A percentile compares a stretch with the other conserved stretches of the same genome.
Evolutionary conservation across 1,140 invertebrate species (phyloP).

Genomic region (Samia ricini): DNA sequence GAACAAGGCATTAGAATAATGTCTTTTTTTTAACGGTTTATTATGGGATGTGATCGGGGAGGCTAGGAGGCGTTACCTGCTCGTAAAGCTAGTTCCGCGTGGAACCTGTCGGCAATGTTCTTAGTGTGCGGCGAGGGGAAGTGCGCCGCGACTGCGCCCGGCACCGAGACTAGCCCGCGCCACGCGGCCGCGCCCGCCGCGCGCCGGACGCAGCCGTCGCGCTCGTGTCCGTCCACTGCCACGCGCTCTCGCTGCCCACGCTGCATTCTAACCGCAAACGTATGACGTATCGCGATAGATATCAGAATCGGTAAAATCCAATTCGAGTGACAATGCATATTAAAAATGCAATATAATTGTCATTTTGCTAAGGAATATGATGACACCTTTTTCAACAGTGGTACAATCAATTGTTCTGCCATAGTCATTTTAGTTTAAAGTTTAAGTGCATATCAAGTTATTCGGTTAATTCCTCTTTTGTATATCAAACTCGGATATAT

Average conservation of each 20-base stretch:
- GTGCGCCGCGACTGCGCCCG: slow-evolving; percentile 36
- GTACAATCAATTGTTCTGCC: no score
- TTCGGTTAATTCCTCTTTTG: no score
- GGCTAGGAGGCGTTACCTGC: slow-evolving; percentile 33
- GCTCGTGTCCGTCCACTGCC: slow-evolving; percentile 37
- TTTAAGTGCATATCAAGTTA: no score
- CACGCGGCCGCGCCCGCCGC: slow-evolving; percentile 40
- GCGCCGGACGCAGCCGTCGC: slow-evolving; percentile 29
- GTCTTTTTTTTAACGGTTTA: no score
- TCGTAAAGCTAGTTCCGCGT: slow-evolving; percentile 31
- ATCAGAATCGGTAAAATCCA: no score
- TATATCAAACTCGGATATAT: no score
- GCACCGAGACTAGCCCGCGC: slow-evolving; percentile 40
- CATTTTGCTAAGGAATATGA: no score
- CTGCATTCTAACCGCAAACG: slow-evolving; percentile 35
- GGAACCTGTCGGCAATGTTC: slow-evolving; percentile 15
- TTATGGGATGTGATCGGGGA: not conserved
- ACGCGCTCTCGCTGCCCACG: slow-evolving; percentile 41
- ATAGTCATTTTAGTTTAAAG: no score
- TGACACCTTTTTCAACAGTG: no score
- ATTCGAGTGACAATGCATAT: no score
- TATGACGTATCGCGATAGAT: not conserved
- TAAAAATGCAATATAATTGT: no score
- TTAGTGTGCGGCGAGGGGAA: slow-evolving; percentile 26
- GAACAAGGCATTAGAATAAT: no score